These are phyloP conservation scores for Beris morrisii DNA, from an alignment of 2,888 invertebrate species.

Conservation along the genomic window DNA sequence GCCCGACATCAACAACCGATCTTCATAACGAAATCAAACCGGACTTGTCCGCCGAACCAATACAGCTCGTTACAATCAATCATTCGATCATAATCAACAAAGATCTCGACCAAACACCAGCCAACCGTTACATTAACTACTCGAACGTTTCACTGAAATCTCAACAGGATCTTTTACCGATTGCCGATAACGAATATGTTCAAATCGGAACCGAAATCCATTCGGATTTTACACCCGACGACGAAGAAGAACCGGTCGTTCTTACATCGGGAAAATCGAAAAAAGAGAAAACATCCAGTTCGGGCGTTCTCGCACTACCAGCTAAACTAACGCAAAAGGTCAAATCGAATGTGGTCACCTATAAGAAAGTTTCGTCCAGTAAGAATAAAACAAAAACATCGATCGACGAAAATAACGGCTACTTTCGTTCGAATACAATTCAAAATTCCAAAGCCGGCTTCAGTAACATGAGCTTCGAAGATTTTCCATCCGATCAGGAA, in stretches of 20 bases:
- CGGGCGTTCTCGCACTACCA: slow-evolving; percentile 52
- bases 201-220: slow-evolving; percentile 52
- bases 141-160: slow-evolving; percentile 40
- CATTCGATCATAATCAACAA: slow-evolving; percentile 56
- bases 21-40: slow-evolving; percentile 24
- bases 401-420: slow-evolving; percentile 40
- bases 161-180: slow-evolving; percentile 48
- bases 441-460: slow-evolving; percentile 62
- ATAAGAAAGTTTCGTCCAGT: slow-evolving; percentile 49
- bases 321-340: slow-evolving; percentile 55
- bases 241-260: slow-evolving; percentile 53
- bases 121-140: slow-evolving; percentile 40
- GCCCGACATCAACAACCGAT: slow-evolving; percentile 34
- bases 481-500: slow-evolving; percentile 68
- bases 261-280: slow-evolving; percentile 39
- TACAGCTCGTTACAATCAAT: slow-evolving; percentile 53
- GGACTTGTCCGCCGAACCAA: slow-evolving; percentile 27
- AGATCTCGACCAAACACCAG: slow-evolving; percentile 47
- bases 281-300: slow-evolving; percentile 53
- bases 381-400: slow-evolving; percentile 44
- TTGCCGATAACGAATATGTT: slow-evolving; percentile 54
- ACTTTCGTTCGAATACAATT: slow-evolving; percentile 54
- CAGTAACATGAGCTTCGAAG: slow-evolving; percentile 76
- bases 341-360: slow-evolving; percentile 48
- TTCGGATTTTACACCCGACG: slow-evolving; percentile 54